Percentiles rank a stretch among this genome's conserved stretches.
Conservation (phyloP, 2,797 vertebrate species). For the Gephyroberyx darwinii region DNA sequence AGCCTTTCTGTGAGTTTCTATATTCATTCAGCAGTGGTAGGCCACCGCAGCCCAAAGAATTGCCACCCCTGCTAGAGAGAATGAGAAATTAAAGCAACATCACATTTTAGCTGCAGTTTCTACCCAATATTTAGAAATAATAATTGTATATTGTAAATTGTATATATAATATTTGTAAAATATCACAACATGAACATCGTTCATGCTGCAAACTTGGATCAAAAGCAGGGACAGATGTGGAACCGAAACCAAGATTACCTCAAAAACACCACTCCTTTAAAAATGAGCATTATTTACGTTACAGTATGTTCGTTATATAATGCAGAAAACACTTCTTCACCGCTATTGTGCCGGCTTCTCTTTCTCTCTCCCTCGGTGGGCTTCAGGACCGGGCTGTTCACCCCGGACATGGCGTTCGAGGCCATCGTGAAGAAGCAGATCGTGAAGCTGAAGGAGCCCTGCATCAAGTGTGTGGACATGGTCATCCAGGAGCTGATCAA, state of each 20-base stretch:
- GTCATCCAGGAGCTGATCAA: constrained; percentile 97
- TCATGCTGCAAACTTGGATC: background rate
- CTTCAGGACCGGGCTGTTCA: constrained; percentile 88
- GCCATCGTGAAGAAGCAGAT: constrained; percentile 98
- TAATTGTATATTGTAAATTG: too few species aligned
- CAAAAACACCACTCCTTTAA: too few species aligned
- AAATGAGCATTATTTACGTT: too few species aligned
- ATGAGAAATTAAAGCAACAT: constrained; percentile 40
- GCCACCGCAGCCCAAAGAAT: constrained; percentile 33
- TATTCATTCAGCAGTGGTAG: constrained; percentile 49
- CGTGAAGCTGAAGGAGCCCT: constrained; percentile 94
- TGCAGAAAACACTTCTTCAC: background rate
- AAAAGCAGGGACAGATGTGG: too few species aligned
- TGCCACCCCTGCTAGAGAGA: constrained; percentile 46
- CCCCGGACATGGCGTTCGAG: constrained; percentile 97
- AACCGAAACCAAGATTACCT: background rate
- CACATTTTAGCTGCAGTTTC: constrained; percentile 23
- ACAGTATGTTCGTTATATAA: background rate
- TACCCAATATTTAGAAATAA: background rate
- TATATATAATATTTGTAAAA: background rate
- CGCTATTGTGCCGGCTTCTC: background rate
- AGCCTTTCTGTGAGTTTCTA: constrained; percentile 46
- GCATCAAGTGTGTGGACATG: constrained; percentile 95
- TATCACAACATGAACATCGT: background rate
- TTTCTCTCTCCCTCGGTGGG: constrained; percentile 16